phyloP scores from a whole-genome alignment of 1,140 invertebrate genomes.

The Pentalonia nigronervosa region DNA sequence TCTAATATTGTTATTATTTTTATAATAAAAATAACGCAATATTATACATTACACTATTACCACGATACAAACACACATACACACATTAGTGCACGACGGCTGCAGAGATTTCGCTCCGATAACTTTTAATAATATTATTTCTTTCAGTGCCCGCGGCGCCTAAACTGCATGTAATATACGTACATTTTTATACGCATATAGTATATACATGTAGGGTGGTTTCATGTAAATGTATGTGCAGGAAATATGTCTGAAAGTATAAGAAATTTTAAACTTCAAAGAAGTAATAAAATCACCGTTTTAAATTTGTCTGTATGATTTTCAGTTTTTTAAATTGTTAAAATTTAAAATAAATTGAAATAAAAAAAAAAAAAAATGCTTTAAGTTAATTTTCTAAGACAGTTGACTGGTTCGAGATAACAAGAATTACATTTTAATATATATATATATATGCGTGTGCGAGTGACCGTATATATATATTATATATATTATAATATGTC shows the following conservation, averaged over 20 bases:
- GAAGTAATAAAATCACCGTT: neutral
- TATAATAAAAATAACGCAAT: neutral
- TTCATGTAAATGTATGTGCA: neutral
- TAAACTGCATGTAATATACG: neutral
- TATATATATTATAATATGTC: neutral
- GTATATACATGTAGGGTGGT: too few relatives aligned
- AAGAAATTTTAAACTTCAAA: neutral
- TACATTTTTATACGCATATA: neutral
- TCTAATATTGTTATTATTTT: neutral
- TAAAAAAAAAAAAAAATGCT: neutral
- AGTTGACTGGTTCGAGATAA: neutral
- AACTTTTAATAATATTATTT: constrained; percentile 26
- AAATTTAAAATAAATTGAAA: neutral
- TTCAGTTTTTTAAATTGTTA: neutral
- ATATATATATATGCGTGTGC: neutral
- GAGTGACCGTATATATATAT: neutral
- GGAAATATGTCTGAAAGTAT: neutral
- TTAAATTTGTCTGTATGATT: too few relatives aligned
- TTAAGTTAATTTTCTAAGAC: neutral
- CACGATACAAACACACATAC: neutral
- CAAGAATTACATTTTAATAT: neutral
- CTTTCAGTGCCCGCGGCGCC: neutral
- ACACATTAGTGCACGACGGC: neutral
- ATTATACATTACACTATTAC: neutral
- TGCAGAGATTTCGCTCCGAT: neutral